Evolutionary conservation across 2,113 vertebrate genomes (phyloP).

Genomic region (Saccopteryx bilineata): DNA sequence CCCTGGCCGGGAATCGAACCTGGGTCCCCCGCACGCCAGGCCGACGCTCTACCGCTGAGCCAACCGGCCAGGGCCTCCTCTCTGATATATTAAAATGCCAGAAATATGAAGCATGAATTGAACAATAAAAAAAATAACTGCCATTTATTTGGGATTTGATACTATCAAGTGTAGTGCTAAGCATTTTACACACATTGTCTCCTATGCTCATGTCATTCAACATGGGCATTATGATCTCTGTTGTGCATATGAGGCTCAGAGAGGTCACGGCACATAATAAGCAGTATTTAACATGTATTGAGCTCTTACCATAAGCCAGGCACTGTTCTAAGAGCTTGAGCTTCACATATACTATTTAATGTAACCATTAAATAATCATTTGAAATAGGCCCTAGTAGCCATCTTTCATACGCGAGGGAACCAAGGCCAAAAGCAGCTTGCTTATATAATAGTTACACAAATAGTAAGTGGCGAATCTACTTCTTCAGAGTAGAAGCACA

Average conservation of each 20-base stretch:
- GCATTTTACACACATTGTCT: background rate
- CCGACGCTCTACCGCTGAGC: no score
- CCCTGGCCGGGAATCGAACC: no score
- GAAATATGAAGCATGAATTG: background rate
- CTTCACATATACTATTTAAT: background rate
- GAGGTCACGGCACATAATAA: background rate
- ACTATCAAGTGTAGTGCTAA: background rate
- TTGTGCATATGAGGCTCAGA: background rate
- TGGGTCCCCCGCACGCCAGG: no score
- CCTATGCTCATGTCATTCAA: background rate
- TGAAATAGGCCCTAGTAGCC: background rate
- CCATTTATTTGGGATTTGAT: background rate
- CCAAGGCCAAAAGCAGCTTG: background rate
- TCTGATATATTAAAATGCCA: background rate
- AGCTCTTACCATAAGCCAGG: background rate
- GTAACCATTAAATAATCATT: conserved; percentile 13
- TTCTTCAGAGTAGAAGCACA: background rate
- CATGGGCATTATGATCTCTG: background rate
- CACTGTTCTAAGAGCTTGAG: background rate
- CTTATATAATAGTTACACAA: background rate
- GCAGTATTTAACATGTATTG: background rate
- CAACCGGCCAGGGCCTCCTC: no score
- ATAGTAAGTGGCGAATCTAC: background rate
- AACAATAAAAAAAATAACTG: background rate
- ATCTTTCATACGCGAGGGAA: background rate